These are phyloP conservation scores for Panopea generosa DNA, from an alignment of 2,888 invertebrate species.

Conservation along the genomic window DNA sequence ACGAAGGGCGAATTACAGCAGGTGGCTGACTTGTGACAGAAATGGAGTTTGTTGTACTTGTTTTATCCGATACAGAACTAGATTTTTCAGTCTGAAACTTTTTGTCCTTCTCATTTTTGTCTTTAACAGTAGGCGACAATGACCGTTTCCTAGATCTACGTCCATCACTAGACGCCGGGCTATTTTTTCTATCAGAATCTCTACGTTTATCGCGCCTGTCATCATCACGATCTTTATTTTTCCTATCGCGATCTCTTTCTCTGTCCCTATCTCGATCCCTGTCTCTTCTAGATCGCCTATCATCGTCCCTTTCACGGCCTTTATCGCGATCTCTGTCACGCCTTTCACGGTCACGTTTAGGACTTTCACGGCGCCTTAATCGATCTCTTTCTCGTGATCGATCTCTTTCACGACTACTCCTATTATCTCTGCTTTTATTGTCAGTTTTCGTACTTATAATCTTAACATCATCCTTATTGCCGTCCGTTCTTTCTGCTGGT, in stretches of 20 bases:
- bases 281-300: conserved; percentile 38
- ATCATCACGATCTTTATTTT: conserved; percentile 47
- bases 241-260: conserved; percentile 37
- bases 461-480: neutral
- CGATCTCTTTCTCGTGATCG: conserved; percentile 44
- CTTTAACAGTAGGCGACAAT: conserved; percentile 42
- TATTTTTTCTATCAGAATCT: conserved; percentile 57
- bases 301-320: conserved; percentile 35
- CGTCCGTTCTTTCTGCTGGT: conserved; percentile 8
- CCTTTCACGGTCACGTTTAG: conserved; percentile 37
- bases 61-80: neutral
- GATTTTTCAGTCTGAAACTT: conserved; percentile 36
- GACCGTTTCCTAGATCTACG: conserved; percentile 49
- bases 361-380: conserved; percentile 22
- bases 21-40: neutral
- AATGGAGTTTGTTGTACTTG: neutral
- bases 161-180: conserved; percentile 41
- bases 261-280: conserved; percentile 63
- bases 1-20: no score
- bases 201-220: conserved; percentile 52
- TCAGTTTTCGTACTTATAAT: conserved; percentile 2
- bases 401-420: conserved; percentile 19
- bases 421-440: conserved; percentile 6
- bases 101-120: conserved; percentile 45
- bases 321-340: conserved; percentile 35